These are phyloP conservation scores for Bellardia pandia DNA, from an alignment of 2,888 invertebrate species.

Conservation along the genomic window DNA sequence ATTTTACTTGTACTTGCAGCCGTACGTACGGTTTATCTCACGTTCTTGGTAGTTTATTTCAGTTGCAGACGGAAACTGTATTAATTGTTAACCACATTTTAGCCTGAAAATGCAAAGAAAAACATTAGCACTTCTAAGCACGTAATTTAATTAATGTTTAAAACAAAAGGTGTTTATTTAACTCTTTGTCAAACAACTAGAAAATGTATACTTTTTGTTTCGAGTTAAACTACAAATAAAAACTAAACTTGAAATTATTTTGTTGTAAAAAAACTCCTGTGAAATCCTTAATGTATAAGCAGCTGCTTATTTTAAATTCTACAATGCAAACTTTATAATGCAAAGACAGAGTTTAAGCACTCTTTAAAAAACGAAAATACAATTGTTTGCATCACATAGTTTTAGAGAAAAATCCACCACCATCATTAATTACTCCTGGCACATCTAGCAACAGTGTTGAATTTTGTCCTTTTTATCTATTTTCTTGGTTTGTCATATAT, in stretches of 20 bases:
- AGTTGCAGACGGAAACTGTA: slow-evolving; percentile 11
- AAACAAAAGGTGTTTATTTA: slow-evolving; percentile 74
- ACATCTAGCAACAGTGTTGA: background rate
- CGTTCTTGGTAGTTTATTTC: slow-evolving; percentile 41
- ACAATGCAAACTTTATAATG: slow-evolving; percentile 37
- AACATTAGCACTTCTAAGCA: slow-evolving; percentile 75
- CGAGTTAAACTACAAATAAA: background rate
- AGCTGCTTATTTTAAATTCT: slow-evolving; percentile 46
- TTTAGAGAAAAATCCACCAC: slow-evolving; percentile 21
- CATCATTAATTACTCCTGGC: slow-evolving; percentile 16
- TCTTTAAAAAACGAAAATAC: slow-evolving; percentile 1
- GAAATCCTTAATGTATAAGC: slow-evolving; percentile 22
- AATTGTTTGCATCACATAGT: background rate
- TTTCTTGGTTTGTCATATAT: background rate
- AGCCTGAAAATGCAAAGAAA: background rate
- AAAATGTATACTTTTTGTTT: background rate
- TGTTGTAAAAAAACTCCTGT: slow-evolving; percentile 12
- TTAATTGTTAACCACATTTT: background rate
- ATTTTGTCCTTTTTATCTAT: slow-evolving; percentile 27
- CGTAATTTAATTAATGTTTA: slow-evolving; percentile 75
- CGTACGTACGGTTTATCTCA: slow-evolving; percentile 70
- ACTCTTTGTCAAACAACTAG: slow-evolving; percentile 70
- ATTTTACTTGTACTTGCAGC: slow-evolving; percentile 37
- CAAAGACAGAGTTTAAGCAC: background rate
- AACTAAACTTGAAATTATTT: slow-evolving; percentile 4